These are phyloP conservation scores for Dolichomitus sp. DNA, from an alignment of 2,888 invertebrate species.

Conservation along the genomic window DNA sequence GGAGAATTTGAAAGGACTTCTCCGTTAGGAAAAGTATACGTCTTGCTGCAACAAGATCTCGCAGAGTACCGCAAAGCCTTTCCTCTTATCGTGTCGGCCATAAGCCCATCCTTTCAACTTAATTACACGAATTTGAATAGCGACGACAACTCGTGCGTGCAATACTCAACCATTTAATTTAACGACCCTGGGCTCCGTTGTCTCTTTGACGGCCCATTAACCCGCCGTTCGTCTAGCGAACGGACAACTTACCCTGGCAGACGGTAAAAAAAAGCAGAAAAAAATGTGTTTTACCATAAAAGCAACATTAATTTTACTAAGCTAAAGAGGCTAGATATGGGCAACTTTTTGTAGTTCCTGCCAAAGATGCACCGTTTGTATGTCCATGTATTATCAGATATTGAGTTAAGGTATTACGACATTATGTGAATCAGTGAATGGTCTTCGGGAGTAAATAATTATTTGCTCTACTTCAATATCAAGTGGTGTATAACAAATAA, in stretches of 20 bases:
- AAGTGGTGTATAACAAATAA: too few species aligned
- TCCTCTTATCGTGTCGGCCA: not conserved
- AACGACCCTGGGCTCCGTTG: slow-evolving; percentile 4
- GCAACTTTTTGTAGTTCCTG: too few species aligned
- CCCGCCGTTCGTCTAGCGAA: slow-evolving; percentile 1
- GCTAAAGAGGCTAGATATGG: too few species aligned
- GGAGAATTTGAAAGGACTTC: slow-evolving; percentile 19
- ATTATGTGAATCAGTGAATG: too few species aligned
- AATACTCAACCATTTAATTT: not conserved
- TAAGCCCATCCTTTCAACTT: slow-evolving; percentile 3
- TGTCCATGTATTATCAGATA: too few species aligned
- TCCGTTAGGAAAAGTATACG: slow-evolving; percentile 25
- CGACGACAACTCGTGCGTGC: slow-evolving; percentile 13
- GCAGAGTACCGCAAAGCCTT: slow-evolving; percentile 14
- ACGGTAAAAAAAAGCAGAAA: not conserved
- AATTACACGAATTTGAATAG: slow-evolving; percentile 31
- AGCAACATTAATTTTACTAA: not conserved
- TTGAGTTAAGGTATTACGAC: too few species aligned
- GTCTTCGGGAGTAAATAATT: too few species aligned
- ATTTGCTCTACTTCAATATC: too few species aligned
- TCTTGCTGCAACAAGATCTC: slow-evolving; percentile 14
- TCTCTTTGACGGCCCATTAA: not conserved
- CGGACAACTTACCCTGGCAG: not conserved
- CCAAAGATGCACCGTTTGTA: too few species aligned
- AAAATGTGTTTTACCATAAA: not conserved